Percentiles rank a stretch among this genome's conserved stretches.
These are phyloP conservation scores for Eucera pruinosa DNA, from an alignment of 2,888 invertebrate species.

Conservation along the genomic window DNA sequence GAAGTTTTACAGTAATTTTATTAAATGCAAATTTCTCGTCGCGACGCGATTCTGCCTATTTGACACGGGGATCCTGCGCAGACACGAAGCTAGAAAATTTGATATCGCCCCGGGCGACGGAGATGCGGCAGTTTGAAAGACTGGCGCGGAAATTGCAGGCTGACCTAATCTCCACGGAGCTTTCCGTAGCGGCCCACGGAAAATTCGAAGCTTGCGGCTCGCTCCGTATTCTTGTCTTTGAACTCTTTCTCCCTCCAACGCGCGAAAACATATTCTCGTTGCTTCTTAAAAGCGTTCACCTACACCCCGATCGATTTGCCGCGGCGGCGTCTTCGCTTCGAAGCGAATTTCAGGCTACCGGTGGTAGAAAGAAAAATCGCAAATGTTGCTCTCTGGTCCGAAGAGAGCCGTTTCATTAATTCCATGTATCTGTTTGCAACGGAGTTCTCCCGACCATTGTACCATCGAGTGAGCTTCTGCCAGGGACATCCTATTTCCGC, in stretches of 20 bases:
- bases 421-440: too few relatives aligned
- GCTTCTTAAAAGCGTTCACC: slow-evolving; percentile 58
- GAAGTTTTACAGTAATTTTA: too few relatives aligned
- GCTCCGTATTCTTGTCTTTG: slow-evolving; percentile 55
- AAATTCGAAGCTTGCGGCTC: slow-evolving; percentile 57
- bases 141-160: slow-evolving; percentile 62
- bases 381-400: too few relatives aligned
- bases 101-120: slow-evolving; percentile 40
- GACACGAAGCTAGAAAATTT: slow-evolving; percentile 43
- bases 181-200: slow-evolving; percentile 55
- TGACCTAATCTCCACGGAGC: slow-evolving; percentile 63
- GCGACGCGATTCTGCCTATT: slow-evolving; percentile 1
- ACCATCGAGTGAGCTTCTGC: too few relatives aligned
- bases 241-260: neutral
- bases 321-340: too few relatives aligned
- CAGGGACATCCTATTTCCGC: too few relatives aligned
- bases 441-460: too few relatives aligned
- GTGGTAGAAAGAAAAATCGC: too few relatives aligned
- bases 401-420: too few relatives aligned
- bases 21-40: too few relatives aligned
- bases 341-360: too few relatives aligned
- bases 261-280: slow-evolving; percentile 19
- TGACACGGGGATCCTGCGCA: slow-evolving; percentile 20
- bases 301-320: too few relatives aligned
- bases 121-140: slow-evolving; percentile 52